These are phyloP conservation scores for Ericerus pela DNA, from an alignment of 1,140 invertebrate genomes.

Conservation along the genomic window DNA sequence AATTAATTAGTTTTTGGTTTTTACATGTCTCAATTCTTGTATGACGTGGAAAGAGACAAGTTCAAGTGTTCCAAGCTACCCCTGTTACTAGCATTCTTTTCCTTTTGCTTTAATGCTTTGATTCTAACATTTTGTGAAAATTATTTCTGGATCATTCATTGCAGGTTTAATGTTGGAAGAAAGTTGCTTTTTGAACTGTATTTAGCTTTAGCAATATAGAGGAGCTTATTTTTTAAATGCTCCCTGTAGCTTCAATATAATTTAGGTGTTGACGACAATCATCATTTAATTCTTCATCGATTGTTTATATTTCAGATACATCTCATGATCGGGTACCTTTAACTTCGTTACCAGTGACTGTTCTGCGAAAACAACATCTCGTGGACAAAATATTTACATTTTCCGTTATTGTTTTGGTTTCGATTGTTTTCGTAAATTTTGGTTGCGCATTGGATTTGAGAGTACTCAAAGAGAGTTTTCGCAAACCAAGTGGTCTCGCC, in stretches of 20 bases:
- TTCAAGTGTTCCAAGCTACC: too few relatives aligned
- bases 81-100: too few relatives aligned
- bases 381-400: conserved; percentile 63
- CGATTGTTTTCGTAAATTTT: conserved; percentile 81
- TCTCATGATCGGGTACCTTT: not conserved
- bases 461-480: conserved; percentile 51
- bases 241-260: not conserved
- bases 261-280: not conserved
- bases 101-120: too few relatives aligned
- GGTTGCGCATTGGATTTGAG: conserved; percentile 74
- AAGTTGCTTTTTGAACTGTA: not conserved
- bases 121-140: too few relatives aligned
- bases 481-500: conserved; percentile 60
- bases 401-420: conserved; percentile 62
- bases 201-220: not conserved
- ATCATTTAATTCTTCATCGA: not conserved
- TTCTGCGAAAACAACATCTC: conserved; percentile 42
- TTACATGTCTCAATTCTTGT: too few relatives aligned
- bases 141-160: too few relatives aligned
- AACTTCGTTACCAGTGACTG: conserved; percentile 32
- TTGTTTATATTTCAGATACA: not conserved
- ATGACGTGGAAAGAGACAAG: too few relatives aligned
- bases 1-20: too few relatives aligned
- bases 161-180: not conserved
- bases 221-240: not conserved